These are phyloP conservation scores for Corythoichthys haematopterus DNA, from an alignment of 2,113 vertebrate genomes.

Conservation along the genomic window DNA sequence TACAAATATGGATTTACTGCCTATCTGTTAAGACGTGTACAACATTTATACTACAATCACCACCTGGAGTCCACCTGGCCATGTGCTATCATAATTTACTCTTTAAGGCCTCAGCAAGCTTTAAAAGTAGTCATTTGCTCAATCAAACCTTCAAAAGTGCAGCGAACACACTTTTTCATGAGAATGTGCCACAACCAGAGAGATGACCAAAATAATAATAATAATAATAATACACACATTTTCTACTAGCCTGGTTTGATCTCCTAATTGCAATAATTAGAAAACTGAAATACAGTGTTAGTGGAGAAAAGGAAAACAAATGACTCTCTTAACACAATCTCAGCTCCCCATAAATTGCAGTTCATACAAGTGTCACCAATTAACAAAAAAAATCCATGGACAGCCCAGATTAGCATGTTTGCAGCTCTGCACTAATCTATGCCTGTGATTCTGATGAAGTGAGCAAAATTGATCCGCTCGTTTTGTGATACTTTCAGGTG, in stretches of 20 bases:
- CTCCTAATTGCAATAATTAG: conserved; percentile 5
- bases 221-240: conserved; percentile 8
- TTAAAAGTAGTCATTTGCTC: background rate
- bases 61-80: conserved; percentile 11
- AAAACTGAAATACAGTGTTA: conserved; percentile 52
- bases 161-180: conserved; percentile 6
- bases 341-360: conserved; percentile 54
- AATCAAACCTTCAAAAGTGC: conserved; percentile 8
- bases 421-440: background rate
- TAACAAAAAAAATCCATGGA: conserved; percentile 37
- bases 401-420: conserved; percentile 15
- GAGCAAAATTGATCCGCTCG: conserved; percentile 10
- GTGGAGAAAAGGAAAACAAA: conserved; percentile 55
- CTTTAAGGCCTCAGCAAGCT: background rate
- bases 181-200: conserved; percentile 10
- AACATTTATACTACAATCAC: conserved; percentile 43
- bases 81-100: background rate
- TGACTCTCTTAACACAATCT: conserved; percentile 39
- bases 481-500: conserved; percentile 28
- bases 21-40: conserved; percentile 27
- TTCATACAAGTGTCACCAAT: conserved; percentile 69
- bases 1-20: conserved; percentile 41
- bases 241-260: conserved; percentile 7
- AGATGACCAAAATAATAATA: background rate
- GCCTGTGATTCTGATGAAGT: background rate